phyloP scores from a whole-genome alignment of 2,888 invertebrate genomes.

The Mimas tiliae region DNA sequence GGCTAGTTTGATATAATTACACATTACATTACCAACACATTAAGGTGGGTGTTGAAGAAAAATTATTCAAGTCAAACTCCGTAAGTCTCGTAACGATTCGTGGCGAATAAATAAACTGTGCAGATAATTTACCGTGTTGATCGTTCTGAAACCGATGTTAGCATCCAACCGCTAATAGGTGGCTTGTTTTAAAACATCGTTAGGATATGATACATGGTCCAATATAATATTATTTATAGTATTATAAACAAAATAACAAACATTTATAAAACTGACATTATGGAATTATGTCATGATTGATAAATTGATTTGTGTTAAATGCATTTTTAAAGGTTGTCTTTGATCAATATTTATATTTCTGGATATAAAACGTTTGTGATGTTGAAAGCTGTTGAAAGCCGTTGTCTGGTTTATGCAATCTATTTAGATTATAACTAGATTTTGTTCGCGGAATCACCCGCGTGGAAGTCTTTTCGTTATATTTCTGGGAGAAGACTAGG shows the following conservation, averaged over 20 bases:
- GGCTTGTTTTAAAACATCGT: conserved; percentile 2
- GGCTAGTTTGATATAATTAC: no score
- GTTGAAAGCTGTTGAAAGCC: background rate
- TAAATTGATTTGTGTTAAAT: conserved; percentile 20
- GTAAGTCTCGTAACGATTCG: conserved; percentile 10
- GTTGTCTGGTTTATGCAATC: background rate
- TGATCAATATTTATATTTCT: conserved; percentile 24
- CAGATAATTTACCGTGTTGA: conserved; percentile 10
- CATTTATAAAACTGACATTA: background rate
- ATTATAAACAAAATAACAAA: background rate
- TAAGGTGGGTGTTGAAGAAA: conserved; percentile 18
- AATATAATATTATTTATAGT: background rate
- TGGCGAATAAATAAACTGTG: conserved; percentile 9
- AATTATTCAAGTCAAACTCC: background rate
- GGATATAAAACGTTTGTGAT: conserved; percentile 22
- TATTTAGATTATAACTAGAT: background rate
- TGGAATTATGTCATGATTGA: conserved; percentile 8
- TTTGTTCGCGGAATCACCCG: no score
- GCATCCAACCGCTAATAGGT: conserved; percentile 8
- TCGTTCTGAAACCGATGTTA: background rate
- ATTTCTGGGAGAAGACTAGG: no score
- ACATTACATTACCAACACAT: background rate
- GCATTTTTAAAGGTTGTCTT: conserved; percentile 10
- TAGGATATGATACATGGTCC: background rate
- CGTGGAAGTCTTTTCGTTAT: no score